Conservation (phyloP, 2,797 vertebrate species). For the Bradypodion pumilum region DNA sequence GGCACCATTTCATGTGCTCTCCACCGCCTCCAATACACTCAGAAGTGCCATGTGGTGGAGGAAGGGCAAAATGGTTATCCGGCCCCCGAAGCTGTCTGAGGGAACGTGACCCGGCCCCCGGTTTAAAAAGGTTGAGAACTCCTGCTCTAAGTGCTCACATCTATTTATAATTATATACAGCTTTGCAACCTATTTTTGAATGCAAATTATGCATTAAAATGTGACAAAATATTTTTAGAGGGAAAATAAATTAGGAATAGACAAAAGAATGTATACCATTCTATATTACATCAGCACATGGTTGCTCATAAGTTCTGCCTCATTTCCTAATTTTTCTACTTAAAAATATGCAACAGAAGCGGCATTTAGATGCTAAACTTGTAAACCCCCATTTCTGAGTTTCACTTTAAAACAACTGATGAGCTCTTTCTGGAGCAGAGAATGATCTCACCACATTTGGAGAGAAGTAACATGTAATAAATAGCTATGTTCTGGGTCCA, state of each 20-base stretch:
- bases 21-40: no score
- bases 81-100: no score
- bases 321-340: background rate
- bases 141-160: background rate
- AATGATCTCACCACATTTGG: background rate
- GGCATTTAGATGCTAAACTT: background rate
- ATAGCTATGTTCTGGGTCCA: background rate
- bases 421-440: background rate
- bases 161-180: background rate
- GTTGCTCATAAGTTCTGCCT: background rate
- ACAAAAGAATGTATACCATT: background rate
- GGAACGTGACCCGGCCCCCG: no score
- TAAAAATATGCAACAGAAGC: background rate
- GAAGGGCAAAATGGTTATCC: no score
- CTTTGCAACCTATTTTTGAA: background rate
- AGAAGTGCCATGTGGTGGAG: no score
- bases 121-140: no score
- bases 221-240: background rate
- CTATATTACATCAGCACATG: background rate
- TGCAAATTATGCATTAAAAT: background rate
- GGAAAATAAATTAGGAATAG: background rate
- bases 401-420: no score
- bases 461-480: background rate
- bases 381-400: no score
- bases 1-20: no score